A percentile compares a stretch with the other conserved stretches of the same genome.
phyloP scores from a whole-genome alignment of 2,888 invertebrate species.

The Bombylius major region DNA sequence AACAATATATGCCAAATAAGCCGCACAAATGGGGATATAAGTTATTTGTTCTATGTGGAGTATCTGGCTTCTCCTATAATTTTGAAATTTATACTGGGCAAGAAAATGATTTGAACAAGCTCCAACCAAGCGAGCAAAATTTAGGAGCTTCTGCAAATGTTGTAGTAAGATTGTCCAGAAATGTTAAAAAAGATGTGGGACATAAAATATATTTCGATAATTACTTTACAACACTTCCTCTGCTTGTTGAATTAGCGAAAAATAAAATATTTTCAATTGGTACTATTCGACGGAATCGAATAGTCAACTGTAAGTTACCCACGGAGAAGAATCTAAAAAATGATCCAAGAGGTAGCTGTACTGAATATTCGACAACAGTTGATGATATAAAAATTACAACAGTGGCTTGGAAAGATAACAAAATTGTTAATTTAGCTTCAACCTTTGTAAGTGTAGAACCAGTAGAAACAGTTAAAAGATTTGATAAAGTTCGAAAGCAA shows the following conservation, averaged over 20 bases:
- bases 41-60: conserved; percentile 17
- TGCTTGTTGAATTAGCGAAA: conserved; percentile 4
- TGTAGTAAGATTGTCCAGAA: conserved; percentile 8
- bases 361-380: conserved; percentile 10
- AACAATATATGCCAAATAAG: conserved; percentile 18
- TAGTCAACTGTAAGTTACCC: neutral
- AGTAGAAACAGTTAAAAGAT: conserved; percentile 1
- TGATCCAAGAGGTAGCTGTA: conserved; percentile 10
- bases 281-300: neutral
- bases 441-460: neutral
- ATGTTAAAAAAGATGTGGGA: conserved; percentile 7
- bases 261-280: conserved; percentile 4
- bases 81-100: conserved; percentile 12
- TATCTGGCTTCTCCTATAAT: conserved; percentile 16
- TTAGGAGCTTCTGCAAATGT: conserved; percentile 8
- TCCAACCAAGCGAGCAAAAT: neutral
- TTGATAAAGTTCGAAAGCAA: neutral
- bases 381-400: conserved; percentile 8
- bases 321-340: conserved; percentile 6
- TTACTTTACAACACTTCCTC: conserved; percentile 6
- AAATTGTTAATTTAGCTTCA: conserved; percentile 6
- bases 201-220: conserved; percentile 12
- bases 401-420: conserved; percentile 11
- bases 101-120: conserved; percentile 13
- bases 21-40: conserved; percentile 20